Evolutionary conservation across 2,797 vertebrate genomes (phyloP).

Genomic region (Sebastes trivittatus): DNA sequence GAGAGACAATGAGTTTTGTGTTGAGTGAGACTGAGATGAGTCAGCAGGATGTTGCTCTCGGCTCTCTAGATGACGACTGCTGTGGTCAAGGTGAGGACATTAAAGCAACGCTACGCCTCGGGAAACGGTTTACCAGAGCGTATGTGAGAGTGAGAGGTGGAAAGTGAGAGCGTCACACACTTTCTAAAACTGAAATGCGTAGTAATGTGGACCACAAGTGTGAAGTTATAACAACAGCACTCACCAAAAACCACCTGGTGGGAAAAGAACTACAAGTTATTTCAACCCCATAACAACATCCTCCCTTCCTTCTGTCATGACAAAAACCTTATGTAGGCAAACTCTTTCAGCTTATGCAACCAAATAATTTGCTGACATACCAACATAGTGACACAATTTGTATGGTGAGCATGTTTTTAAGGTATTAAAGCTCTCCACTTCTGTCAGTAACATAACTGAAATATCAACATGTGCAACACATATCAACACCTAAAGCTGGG

Average conservation of each 20-base stretch:
- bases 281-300: neutral
- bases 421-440: neutral
- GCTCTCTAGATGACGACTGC: conserved; percentile 1
- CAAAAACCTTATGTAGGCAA: neutral
- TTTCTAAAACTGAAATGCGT: neutral
- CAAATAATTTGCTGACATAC: neutral
- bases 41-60: conserved; percentile 23
- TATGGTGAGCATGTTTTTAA: neutral
- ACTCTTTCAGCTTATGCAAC: neutral
- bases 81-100: conserved; percentile 26
- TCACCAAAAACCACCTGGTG: neutral
- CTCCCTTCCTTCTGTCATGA: neutral
- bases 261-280: neutral
- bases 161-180: neutral
- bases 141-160: neutral
- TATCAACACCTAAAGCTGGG: too few species aligned
- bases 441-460: neutral
- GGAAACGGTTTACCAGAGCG: neutral
- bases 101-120: neutral
- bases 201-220: neutral
- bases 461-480: neutral
- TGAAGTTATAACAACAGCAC: neutral
- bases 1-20: neutral
- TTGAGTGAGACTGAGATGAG: conserved; percentile 18
- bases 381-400: neutral